Evolutionary conservation across 1,140 invertebrate species (phyloP), one percentile per base, ranked within the genome.

Genomic region (Triops cancriformis): DNA sequence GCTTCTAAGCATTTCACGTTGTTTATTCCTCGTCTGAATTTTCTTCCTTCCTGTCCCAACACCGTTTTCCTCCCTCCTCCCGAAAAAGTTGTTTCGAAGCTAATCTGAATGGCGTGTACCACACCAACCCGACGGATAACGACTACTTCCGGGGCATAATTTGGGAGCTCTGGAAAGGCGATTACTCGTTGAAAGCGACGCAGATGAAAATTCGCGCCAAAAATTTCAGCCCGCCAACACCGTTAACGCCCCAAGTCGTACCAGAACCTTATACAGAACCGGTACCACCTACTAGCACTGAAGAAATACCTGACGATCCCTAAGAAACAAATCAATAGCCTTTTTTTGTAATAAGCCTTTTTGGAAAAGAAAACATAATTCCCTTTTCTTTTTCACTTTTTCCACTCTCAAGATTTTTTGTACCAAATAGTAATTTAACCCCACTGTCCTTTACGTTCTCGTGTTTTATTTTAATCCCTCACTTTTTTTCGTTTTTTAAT

Each of bases 161-260:
- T 45, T 90, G 89, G 89, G 88, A 89, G 80, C 84, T 88, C 64
- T 89, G 89, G 89, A 84, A 81, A 28, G 86, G 86, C 1, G 86
- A 86, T 78, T 87, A 87, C 79, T 88, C 87, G 7, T 81, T 88
- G 12, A 79, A 28, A 28, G 72, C 73, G 0, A 83, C 85, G 1
- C 84, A 85, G 80, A 86, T 88, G 83, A 87, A 87, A 81, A 83
- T 88, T 12, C 81, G 83, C 77, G 85, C 86, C n/a, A 41, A 76
- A 11, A 41, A 45, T 26, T 81, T 82, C 31, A 77, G 76, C 18
- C 43, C 31, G 41, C 76, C 42, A 31, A 51, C 64, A n/a, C 77
- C 72, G 10, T 72, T 26, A 45, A 28, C 37, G 43, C 37, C 12
- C 43, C 75, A 27, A 45, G 37, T 28, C 4, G 31, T 12, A 43